phyloP scores from a whole-genome alignment of 2,888 invertebrate species.

The Ctenicera cuprea region DNA sequence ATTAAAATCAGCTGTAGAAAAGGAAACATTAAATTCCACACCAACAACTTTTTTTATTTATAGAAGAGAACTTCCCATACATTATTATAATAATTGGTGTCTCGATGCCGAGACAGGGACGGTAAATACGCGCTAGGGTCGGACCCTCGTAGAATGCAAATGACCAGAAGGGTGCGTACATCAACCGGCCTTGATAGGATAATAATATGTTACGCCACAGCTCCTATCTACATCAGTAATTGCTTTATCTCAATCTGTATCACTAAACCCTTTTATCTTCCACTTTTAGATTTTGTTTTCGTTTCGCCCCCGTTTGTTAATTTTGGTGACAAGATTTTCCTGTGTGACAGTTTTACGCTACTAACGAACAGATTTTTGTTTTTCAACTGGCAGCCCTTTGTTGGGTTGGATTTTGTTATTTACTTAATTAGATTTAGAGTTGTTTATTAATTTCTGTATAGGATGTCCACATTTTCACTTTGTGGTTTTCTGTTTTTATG shows the following conservation, averaged over 20 bases:
- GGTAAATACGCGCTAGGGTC: constrained; percentile 49
- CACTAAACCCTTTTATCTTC: constrained; percentile 56
- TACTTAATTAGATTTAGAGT: no score
- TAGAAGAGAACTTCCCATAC: constrained; percentile 13
- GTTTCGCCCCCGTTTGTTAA: constrained; percentile 42
- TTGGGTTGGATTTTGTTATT: no score
- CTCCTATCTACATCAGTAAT: constrained; percentile 65
- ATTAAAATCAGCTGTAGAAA: no score
- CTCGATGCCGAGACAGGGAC: constrained; percentile 48
- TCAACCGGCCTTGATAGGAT: constrained; percentile 66
- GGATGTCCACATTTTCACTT: no score
- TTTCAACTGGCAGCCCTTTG: no score
- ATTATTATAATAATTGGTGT: constrained; percentile 53
- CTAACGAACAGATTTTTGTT: no score
- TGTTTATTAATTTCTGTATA: no score
- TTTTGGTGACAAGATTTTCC: constrained; percentile 39
- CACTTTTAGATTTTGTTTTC: constrained; percentile 50
- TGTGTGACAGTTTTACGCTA: background rate
- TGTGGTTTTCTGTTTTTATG: no score
- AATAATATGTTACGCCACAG: constrained; percentile 68
- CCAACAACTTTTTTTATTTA: background rate
- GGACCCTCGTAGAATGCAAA: constrained; percentile 63
- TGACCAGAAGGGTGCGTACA: constrained; percentile 64
- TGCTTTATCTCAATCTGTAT: constrained; percentile 65
- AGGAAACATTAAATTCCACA: no score